Evolutionary conservation across 2,888 invertebrate species (phyloP), one percentile per base, ranked within the genome.

Genomic region (Stramonita haemastoma): DNA sequence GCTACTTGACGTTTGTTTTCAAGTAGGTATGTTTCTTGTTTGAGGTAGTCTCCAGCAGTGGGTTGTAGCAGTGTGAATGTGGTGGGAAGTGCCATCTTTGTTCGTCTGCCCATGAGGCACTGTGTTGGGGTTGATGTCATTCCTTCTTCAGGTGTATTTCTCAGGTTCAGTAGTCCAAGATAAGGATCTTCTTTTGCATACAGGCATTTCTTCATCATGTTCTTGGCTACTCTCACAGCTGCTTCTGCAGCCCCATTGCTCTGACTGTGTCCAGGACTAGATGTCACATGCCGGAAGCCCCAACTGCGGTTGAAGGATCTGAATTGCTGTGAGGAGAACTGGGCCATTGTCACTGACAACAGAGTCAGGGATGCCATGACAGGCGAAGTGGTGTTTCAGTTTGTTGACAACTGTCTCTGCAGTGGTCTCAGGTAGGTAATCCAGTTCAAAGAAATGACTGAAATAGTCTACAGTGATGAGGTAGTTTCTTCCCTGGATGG

Each of bases 341-440:
- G 89, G 79, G 22, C 90, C 90, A 56, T 79, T 81, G 86, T 87
- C 90, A 46, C 79, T 86, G 26, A 86, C 17, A 11, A 90, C 85
- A 22, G 32, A 79, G 81, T 90, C 89, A 1, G 90, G 91, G 26
- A 91, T 90, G 34, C 91, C 91, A 34, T 90, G 88, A 56, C 91
- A 19, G 8, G 91, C 79, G 84, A 92, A 90, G 22, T 89, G 91
- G 26, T 81, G 85, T 89, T 92, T 92, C 46, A 91, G 77, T 79
- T 93, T 92, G 32, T 32, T 1, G 26, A 92, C 90, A 17, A 93
- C n/a, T n/a, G n/a, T n/a, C n/a, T n/a, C n/a, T n/a, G n/a, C n/a
- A n/a, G n/a, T n/a, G n/a, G n/a, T n/a, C n/a, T n/a, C n/a, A n/a
- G n/a, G n/a, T n/a, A n/a, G n/a, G n/a, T n/a, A n/a, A n/a, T n/a